Evolutionary conservation across 2,888 invertebrate species (phyloP), one percentile per base, ranked within the genome.

Genomic region (Hartigia nigra): DNA sequence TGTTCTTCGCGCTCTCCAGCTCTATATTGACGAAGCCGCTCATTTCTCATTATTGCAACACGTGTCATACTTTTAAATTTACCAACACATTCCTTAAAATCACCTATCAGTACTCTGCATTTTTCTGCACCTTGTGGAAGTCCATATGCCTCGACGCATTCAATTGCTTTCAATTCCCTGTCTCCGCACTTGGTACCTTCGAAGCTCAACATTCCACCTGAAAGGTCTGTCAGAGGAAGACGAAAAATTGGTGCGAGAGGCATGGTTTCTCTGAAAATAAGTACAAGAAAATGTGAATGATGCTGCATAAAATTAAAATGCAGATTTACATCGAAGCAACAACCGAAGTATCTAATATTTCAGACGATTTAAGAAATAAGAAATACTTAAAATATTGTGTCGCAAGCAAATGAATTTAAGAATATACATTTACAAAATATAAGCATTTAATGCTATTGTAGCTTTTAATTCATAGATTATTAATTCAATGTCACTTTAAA

Each of bases 81-180:
- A 1, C 92, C 91, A 31, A 93, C 91, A 85, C 97, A 97, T 91
- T 97, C 97, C 80, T 93, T 92, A 85, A 95, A 95, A 90, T 97
- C 97, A 0, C 93, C 92, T 78, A 95, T 93, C 12, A 96, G 89
- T 77, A 92, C 90, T 5, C 91, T 87, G 88, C 97, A 97, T 88
- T 95, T 94, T n/a, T 87, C 87, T 69, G 92, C 85, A 0, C 95
- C 96, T 70, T 93, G 92, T n/a, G 94, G 94, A 12, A 94, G 85
- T 1, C 97, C 97, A 84, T 97, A 96, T 3, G 96, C 97, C 88
- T 97, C 96, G 75, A 96, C 88, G 87, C 97, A 97, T 83, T 97
- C 96, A 92, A 96, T 94, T 87, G 94, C 94, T 39, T 94, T 93
- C 89, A 95, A 92, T 92, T 97, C 97, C 84, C 95, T 92, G 79